A percentile compares a stretch with the other conserved stretches of the same genome.
Evolutionary conservation across 1,140 invertebrate species (phyloP).

Genomic region (Zaprionus davidi): DNA sequence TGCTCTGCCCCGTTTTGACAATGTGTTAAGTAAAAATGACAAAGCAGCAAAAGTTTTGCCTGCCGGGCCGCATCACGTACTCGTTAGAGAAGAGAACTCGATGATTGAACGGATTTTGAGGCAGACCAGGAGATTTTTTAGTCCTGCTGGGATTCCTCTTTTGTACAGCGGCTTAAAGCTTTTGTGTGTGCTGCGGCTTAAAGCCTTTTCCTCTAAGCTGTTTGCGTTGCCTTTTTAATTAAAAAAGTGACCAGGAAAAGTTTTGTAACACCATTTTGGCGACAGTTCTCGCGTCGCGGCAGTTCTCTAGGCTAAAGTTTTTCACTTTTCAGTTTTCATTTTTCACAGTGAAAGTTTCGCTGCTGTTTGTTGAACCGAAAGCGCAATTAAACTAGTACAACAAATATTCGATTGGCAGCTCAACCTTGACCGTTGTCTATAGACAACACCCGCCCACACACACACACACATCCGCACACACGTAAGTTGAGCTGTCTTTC

Average conservation of each 20-base stretch:
- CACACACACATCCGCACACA: not conserved
- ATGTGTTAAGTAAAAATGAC: conserved; percentile 76
- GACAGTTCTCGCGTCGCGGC: conserved; percentile 20
- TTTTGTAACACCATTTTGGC: conserved; percentile 34
- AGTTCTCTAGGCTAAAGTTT: conserved; percentile 54
- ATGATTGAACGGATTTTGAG: conserved; percentile 66
- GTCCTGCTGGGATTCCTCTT: conserved; percentile 4
- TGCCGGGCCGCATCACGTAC: conserved; percentile 25
- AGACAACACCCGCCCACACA: conserved; percentile 17
- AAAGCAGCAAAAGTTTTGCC: conserved; percentile 57
- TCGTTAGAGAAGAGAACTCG: conserved; percentile 18
- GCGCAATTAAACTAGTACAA: conserved; percentile 17
- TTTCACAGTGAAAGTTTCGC: conserved; percentile 1
- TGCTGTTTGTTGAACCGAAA: conserved; percentile 22
- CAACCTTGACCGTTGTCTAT: conserved; percentile 43
- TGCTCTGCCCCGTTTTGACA: conserved; percentile 40
- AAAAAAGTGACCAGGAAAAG: conserved; percentile 65
- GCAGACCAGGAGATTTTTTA: conserved; percentile 5
- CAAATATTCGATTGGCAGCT: conserved; percentile 35
- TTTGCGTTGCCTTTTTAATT: conserved; percentile 61
- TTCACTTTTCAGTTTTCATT: conserved; percentile 32
- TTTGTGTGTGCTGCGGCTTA: not conserved
- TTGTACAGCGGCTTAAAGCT: not conserved
- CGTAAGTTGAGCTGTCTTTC: conserved; percentile 25
- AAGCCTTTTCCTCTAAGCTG: conserved; percentile 19